phyloP scores from a whole-genome alignment of 1,140 invertebrate genomes.

The Eriocheir sinensis region DNA sequence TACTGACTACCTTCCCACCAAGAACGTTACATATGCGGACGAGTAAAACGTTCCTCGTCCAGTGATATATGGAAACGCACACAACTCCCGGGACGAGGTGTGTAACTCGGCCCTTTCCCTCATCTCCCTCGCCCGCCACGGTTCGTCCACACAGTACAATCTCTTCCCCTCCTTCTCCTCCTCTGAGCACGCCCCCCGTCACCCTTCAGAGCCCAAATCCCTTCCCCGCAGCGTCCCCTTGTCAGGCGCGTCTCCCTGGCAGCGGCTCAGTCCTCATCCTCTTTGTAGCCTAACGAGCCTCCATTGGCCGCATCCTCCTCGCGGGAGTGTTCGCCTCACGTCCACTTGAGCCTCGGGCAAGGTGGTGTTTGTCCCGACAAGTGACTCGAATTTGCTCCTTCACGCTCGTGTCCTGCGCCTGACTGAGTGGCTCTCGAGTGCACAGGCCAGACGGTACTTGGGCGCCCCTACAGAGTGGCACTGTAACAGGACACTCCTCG shows the following conservation, averaged over 20 bases:
- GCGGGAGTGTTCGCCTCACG: background rate
- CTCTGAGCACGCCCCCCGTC: background rate
- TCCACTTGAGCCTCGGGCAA: background rate
- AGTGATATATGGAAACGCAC: no score
- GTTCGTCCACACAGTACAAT: background rate
- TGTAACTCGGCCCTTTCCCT: background rate
- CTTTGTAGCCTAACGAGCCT: background rate
- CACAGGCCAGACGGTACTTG: conserved; percentile 1
- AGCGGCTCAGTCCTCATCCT: background rate
- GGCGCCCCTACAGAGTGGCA: background rate
- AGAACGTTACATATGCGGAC: no score
- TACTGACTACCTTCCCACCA: no score
- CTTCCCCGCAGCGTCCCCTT: background rate
- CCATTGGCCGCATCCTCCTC: background rate
- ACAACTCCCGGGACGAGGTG: no score
- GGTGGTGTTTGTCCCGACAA: conserved; percentile 13
- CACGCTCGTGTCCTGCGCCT: background rate
- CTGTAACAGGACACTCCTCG: background rate
- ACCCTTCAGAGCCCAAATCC: background rate
- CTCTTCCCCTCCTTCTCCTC: background rate
- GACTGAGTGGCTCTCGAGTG: background rate
- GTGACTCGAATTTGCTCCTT: background rate
- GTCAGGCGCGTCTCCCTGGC: background rate
- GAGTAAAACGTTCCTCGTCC: no score
- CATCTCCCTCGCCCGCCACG: background rate